Base-by-base conservation (phyloP, 2,797 vertebrate species). In the Scarus forsteni region DNA sequence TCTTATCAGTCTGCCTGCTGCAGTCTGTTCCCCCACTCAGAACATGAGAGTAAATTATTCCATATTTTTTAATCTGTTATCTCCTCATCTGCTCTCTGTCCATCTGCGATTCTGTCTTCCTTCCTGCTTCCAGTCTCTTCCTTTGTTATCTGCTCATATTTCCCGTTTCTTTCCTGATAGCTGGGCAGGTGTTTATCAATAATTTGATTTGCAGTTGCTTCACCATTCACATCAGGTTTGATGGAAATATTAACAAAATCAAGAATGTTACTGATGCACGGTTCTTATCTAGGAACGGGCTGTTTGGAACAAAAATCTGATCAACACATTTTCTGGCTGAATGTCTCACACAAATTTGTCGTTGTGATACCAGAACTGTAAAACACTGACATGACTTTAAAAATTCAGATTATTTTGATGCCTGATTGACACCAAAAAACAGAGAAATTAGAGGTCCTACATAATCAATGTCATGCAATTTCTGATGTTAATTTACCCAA, bases 1-100 rank as follows among this genome's bases (percentile, higher is more conserved):
- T 67, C 27, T 2, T 27, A 27, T 27, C 27, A 27, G 83, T 77
- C 86, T 81, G 78, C 66, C 78, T 65, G 27, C 70, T n/a, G 9
- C 81, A 77, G 86, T 86, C 89, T 88, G 88, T 70, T 90, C 78
- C 18, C 70, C 5, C 49, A 36, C 80, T 87, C 82, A 88, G 85
- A 85, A 86, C 86, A 81, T 54, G 43, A 61, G 71, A 74, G 77
- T 87, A 84, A 81, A 87, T 89, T 87, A 89, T 79, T 75, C 84
- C 64, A 79, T 82, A 80, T 80, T 84, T 89, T 81, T 59, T 40
- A 71, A 80, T 83, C 70, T 77, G 44, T 79, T 81, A 84, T 75
- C 70, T 52, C 64, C 48, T 85, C 72, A 77, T 88, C 70, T 81
- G 63, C 11, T 51, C 44, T 51, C 54, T 8, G 14, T 64, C 60